A percentile compares a stretch with the other conserved stretches of the same genome.
phyloP scores from a whole-genome alignment of 2,113 vertebrate genomes.

The Dendropsophus ebraccatus region DNA sequence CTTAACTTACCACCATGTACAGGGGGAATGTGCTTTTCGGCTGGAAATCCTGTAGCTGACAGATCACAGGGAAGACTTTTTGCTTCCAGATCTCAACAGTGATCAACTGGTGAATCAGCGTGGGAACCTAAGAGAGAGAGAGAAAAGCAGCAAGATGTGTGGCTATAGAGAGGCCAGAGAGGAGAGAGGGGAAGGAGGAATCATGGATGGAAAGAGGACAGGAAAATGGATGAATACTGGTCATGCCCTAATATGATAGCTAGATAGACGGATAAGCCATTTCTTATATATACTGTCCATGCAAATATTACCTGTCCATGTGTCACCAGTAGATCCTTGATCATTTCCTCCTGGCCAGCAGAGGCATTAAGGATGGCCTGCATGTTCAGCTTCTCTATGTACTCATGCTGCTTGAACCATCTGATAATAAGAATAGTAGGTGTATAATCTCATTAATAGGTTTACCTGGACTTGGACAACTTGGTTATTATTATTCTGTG shows the following conservation, averaged over 20 bases:
- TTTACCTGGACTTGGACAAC: too few species aligned
- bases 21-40: conserved; percentile 88
- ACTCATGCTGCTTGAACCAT: conserved; percentile 90
- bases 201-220: neutral
- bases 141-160: neutral
- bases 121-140: conserved; percentile 75
- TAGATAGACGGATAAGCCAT: too few species aligned
- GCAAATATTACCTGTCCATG: conserved; percentile 79
- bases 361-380: conserved; percentile 87
- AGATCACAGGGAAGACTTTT: conserved; percentile 88
- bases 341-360: conserved; percentile 79
- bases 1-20: conserved; percentile 89
- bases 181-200: neutral
- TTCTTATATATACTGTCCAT: too few species aligned
- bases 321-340: conserved; percentile 86
- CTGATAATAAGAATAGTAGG: conserved; percentile 66
- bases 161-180: too few species aligned
- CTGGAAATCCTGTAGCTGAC: conserved; percentile 87
- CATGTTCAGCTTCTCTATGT: conserved; percentile 93
- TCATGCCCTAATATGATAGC: too few species aligned
- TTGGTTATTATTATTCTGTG: too few species aligned
- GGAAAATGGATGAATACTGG: neutral
- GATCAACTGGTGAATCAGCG: conserved; percentile 87
- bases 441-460: neutral
- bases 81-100: conserved; percentile 91